Percentiles rank a stretch among this genome's conserved stretches.
Conservation (phyloP, 2,797 vertebrate genomes). For the Cyclura pinguis region DNA sequence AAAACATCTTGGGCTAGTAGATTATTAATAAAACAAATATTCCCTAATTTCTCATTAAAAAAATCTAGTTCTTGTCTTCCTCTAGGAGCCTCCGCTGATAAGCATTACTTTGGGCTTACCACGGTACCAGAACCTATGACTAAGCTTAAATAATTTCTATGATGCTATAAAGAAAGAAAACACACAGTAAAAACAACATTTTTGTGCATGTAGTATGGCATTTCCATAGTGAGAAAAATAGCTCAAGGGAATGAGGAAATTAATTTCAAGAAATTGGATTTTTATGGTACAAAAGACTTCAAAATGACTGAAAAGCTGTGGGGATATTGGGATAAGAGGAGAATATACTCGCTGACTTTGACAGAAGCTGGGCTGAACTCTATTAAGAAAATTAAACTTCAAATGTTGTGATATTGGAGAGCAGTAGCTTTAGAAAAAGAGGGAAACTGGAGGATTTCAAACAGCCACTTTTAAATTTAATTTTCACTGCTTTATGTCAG, state of each 20-base stretch:
- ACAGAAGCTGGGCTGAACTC: conserved; percentile 54
- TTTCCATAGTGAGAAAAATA: conserved; percentile 68
- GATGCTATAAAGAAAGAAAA: conserved; percentile 50
- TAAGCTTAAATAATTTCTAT: conserved; percentile 68
- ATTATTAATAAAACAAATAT: conserved; percentile 68
- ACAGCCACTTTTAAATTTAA: neutral
- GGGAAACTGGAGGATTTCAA: conserved; percentile 26
- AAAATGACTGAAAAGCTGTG: conserved; percentile 71
- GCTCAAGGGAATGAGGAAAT: conserved; percentile 74
- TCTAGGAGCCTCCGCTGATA: conserved; percentile 49
- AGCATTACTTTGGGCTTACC: conserved; percentile 62
- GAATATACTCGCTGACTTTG: conserved; percentile 52
- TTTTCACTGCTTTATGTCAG: neutral
- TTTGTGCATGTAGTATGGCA: conserved; percentile 63
- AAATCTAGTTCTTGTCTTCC: conserved; percentile 41
- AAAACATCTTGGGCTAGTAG: conserved; percentile 37
- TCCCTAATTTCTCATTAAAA: conserved; percentile 40
- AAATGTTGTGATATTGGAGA: conserved; percentile 1
- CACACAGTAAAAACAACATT: conserved; percentile 67
- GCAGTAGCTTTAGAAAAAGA: conserved; percentile 21
- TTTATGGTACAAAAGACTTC: conserved; percentile 66
- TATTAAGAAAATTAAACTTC: conserved; percentile 63
- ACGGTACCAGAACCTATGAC: conserved; percentile 54
- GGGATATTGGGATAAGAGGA: conserved; percentile 72
- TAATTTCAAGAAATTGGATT: conserved; percentile 79